These are phyloP conservation scores for Phragmatobia fuliginosa DNA, from an alignment of 2,888 invertebrate species.

Conservation along the genomic window DNA sequence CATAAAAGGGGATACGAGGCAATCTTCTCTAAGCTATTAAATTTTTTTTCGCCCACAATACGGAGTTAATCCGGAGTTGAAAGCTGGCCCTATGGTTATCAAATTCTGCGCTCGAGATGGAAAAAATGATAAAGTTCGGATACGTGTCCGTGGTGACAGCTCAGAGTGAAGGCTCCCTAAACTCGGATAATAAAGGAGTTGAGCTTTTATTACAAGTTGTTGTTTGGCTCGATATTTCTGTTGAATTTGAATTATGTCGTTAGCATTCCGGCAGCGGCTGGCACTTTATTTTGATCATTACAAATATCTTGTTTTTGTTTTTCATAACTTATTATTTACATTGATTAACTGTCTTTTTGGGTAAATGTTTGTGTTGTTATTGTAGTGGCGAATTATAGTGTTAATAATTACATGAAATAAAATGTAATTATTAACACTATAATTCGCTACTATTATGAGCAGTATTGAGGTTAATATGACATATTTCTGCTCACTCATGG, in stretches of 20 bases:
- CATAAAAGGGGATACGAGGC: conserved; percentile 58
- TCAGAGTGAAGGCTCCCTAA: conserved; percentile 58
- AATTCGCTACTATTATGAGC: conserved; percentile 27
- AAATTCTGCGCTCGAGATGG: conserved; percentile 61
- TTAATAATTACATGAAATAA: too few relatives aligned
- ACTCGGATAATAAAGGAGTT: conserved; percentile 56
- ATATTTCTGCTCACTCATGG: conserved; percentile 35
- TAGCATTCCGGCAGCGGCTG: conserved; percentile 44
- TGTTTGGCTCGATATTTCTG: conserved; percentile 50
- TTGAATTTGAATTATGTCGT: conserved; percentile 53
- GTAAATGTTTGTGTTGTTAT: conserved; percentile 15
- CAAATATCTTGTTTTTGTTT: conserved; percentile 46
- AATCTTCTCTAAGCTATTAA: conserved; percentile 74
- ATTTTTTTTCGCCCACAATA: conserved; percentile 71
- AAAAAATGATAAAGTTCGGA: conserved; percentile 75
- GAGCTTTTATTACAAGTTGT: conserved; percentile 55
- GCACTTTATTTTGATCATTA: conserved; percentile 51
- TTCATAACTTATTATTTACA: conserved; percentile 35
- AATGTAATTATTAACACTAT: too few relatives aligned
- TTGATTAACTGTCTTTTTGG: conserved; percentile 21
- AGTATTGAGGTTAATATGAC: conserved; percentile 32
- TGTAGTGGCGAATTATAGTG: not conserved
- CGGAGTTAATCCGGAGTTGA: conserved; percentile 77
- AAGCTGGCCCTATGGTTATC: conserved; percentile 74
- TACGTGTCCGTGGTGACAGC: conserved; percentile 64